Evolutionary conservation across 2,888 invertebrate species (phyloP), one percentile per base, ranked within the genome.

Genomic region (Athalia circularis): DNA sequence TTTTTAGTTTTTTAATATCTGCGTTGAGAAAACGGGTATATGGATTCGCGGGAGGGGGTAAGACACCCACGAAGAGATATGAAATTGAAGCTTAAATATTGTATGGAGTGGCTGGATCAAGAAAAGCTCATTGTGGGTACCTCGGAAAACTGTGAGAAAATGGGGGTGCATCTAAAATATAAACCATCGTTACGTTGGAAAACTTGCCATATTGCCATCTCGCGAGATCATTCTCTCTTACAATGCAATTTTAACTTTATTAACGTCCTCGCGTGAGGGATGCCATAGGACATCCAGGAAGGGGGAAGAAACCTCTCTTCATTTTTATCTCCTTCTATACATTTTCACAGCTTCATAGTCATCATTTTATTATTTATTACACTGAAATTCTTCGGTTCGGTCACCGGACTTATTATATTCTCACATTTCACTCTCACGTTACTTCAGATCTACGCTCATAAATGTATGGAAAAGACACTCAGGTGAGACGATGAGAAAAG

Each of bases 21-120:
- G 79, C 83, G 29, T 61, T 61, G 11, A 54, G 29, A 79, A 80
- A 81, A 75, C 65, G 76, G 64, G 74, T 29, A 29, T 29, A 61
- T 77, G 64, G 61, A 50, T 48, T 57, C 15, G 15, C 11, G 61
- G 65, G 57, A 59, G 65, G 59, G 48, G 74, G 84, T 81, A 80
- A 84, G 79, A 82, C 81, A 80, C 70, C 80, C 81, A 78, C 77
- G 84, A 85, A 84, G 84, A 85, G 87, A 86, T 88, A 89, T 88
- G 90, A 89, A 90, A 90, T 89, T 89, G 89, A 88, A 87, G 87
- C 88, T 89, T 89, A 87, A 90, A 90, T 90, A 90, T 89, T 90
- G 88, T 86, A 90, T 88, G 87, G 87, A 86, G 87, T 86, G 87
- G 83, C 84, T 83, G 84, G 81, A 54, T 74, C 78, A 83, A 79